Evolutionary conservation across 2,888 invertebrate genomes (phyloP).

Genomic region (Drosophila testacea): DNA sequence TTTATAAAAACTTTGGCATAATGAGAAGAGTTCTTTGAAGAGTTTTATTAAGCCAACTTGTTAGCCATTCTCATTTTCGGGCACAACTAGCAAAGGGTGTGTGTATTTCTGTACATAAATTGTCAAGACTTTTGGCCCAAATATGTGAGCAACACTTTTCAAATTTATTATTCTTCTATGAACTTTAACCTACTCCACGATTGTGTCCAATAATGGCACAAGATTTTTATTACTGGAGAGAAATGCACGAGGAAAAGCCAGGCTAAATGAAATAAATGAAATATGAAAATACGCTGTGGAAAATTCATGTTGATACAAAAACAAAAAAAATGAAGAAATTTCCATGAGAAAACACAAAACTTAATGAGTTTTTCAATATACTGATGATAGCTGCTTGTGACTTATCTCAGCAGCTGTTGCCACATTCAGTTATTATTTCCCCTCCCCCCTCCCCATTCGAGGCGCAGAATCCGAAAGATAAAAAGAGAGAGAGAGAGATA

Average conservation of each 20-base stretch:
- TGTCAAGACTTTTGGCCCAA: slow-evolving; percentile 7
- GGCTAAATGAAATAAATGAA: slow-evolving; percentile 7
- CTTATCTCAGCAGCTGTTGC: slow-evolving; percentile 28
- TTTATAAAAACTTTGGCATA: slow-evolving; percentile 29
- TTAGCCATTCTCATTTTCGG: slow-evolving; percentile 21
- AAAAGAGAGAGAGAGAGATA: neutral
- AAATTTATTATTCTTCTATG: neutral
- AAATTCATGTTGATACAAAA: slow-evolving; percentile 4
- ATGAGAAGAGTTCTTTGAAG: slow-evolving; percentile 19
- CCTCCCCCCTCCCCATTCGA: neutral
- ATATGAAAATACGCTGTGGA: slow-evolving; percentile 10
- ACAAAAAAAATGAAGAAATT: neutral
- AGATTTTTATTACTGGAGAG: no score
- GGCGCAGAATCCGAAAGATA: neutral
- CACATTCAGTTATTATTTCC: slow-evolving; percentile 14
- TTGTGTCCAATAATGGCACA: neutral
- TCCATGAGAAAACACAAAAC: slow-evolving; percentile 23
- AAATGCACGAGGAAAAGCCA: neutral
- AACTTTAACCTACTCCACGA: slow-evolving; percentile 6
- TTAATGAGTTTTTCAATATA: slow-evolving; percentile 48
- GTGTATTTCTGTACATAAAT: slow-evolving; percentile 9
- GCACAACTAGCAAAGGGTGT: neutral
- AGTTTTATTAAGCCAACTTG: slow-evolving; percentile 26
- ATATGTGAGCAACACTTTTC: neutral
- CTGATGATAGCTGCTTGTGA: slow-evolving; percentile 29